A percentile compares a stretch with the other conserved stretches of the same genome.
Evolutionary conservation across 2,113 vertebrate genomes (phyloP).

Genomic region (Excalfactoria chinensis): DNA sequence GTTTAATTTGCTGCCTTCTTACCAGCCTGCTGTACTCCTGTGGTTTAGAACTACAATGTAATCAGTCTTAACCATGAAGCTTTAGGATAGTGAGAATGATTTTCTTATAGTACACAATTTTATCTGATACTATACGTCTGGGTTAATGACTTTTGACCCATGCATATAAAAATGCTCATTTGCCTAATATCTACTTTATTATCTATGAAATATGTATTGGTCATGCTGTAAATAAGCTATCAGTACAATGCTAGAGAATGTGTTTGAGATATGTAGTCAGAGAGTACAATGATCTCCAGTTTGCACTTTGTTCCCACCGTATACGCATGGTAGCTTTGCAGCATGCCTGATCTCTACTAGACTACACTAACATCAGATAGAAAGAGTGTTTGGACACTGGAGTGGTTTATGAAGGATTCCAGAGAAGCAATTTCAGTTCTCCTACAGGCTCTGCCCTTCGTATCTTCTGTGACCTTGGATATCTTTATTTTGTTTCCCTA

Average conservation of each 20-base stretch:
- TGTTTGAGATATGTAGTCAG: not conserved
- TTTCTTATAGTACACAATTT: not conserved
- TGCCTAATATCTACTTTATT: not conserved
- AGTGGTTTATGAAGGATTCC: not conserved
- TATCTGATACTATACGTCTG: not conserved
- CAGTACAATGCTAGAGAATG: not conserved
- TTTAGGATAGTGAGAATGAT: not conserved
- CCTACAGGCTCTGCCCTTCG: not conserved
- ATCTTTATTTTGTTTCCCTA: not conserved
- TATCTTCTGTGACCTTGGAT: not conserved
- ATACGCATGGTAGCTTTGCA: not conserved
- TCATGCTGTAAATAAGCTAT: not conserved
- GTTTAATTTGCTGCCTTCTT: not conserved
- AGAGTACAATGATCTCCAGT: not conserved
- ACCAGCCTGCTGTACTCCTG: not conserved
- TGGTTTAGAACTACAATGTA: not conserved
- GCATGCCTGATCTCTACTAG: not conserved
- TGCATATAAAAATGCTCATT: not conserved
- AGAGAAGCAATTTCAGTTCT: not conserved
- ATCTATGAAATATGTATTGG: not conserved
- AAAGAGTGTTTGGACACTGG: not conserved
- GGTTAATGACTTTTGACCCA: not conserved
- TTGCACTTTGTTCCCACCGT: not conserved
- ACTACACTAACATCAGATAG: not conserved
- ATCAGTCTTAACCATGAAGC: not conserved